These are phyloP conservation scores for Brevimyrus niger DNA, from an alignment of 2,113 vertebrate species.

Conservation along the genomic window DNA sequence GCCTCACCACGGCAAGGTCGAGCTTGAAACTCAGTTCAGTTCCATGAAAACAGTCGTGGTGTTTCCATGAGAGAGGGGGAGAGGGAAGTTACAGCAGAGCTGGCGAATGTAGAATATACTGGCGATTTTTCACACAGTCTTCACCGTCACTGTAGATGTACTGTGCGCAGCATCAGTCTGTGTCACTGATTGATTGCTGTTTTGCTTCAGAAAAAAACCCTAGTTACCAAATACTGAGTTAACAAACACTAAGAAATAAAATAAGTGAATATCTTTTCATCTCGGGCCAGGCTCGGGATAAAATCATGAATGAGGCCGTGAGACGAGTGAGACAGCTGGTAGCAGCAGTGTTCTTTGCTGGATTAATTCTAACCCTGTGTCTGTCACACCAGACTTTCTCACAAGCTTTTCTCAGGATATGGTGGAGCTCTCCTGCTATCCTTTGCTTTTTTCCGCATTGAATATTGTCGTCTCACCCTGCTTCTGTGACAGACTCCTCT, in stretches of 20 bases:
- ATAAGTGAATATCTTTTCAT: neutral
- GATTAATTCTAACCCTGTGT: neutral
- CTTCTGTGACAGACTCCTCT: neutral
- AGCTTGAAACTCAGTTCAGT: neutral
- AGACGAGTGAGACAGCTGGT: neutral
- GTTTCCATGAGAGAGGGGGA: neutral
- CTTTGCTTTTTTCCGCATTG: neutral
- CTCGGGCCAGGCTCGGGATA: neutral
- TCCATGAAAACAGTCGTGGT: neutral
- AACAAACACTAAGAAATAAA: neutral
- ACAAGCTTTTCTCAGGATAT: neutral
- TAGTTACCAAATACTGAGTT: neutral
- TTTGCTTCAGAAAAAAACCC: neutral
- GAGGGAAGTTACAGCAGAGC: neutral
- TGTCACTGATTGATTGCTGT: neutral
- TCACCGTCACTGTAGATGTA: neutral
- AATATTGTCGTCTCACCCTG: neutral
- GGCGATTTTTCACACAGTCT: neutral
- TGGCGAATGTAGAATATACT: neutral
- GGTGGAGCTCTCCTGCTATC: neutral
- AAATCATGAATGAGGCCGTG: neutral
- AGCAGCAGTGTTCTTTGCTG: neutral
- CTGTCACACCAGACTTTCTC: neutral
- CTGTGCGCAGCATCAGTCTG: neutral
- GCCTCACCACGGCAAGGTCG: neutral